A percentile compares a stretch with the other conserved stretches of the same genome.
These are phyloP conservation scores for Drosophila mayaguana DNA, from an alignment of 2,888 invertebrate genomes.

Conservation along the genomic window DNA sequence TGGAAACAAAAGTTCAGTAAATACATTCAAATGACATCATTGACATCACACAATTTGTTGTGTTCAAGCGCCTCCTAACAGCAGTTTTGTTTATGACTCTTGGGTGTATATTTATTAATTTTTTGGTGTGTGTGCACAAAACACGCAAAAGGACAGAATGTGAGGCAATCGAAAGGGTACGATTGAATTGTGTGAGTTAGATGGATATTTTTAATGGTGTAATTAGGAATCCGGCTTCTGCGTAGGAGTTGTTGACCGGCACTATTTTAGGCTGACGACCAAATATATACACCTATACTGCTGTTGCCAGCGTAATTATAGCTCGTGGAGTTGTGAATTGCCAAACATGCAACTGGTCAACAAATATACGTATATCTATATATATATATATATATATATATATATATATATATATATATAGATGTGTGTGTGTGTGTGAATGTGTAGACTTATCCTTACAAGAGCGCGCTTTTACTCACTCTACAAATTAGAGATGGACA, in stretches of 20 bases:
- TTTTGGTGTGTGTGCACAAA: slow-evolving; percentile 58
- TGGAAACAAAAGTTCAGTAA: slow-evolving; percentile 36
- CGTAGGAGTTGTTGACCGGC: slow-evolving; percentile 59
- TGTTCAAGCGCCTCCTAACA: slow-evolving; percentile 6
- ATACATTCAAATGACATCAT: slow-evolving; percentile 74
- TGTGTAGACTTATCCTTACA: slow-evolving; percentile 40
- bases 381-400: neutral
- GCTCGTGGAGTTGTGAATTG: slow-evolving; percentile 36
- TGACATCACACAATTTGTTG: slow-evolving; percentile 52
- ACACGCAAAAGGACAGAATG: slow-evolving; percentile 63
- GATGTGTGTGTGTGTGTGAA: slow-evolving; percentile 10
- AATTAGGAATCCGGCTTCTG: slow-evolving; percentile 25
- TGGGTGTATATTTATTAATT: slow-evolving; percentile 60
- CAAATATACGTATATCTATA: neutral
- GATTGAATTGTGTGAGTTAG: slow-evolving; percentile 14
- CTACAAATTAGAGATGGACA: slow-evolving; percentile 6
- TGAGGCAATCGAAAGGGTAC: slow-evolving; percentile 26
- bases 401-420: neutral
- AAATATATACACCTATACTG: slow-evolving; percentile 52
- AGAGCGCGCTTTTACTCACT: slow-evolving; percentile 10
- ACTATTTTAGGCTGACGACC: slow-evolving; percentile 54
- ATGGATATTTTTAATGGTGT: slow-evolving; percentile 17
- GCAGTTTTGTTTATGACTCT: slow-evolving; percentile 40
- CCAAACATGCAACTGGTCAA: slow-evolving; percentile 68
- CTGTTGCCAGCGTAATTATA: slow-evolving; percentile 57